These are phyloP conservation scores for Syngnathus typhle DNA, from an alignment of 2,113 vertebrate species.

Conservation along the genomic window DNA sequence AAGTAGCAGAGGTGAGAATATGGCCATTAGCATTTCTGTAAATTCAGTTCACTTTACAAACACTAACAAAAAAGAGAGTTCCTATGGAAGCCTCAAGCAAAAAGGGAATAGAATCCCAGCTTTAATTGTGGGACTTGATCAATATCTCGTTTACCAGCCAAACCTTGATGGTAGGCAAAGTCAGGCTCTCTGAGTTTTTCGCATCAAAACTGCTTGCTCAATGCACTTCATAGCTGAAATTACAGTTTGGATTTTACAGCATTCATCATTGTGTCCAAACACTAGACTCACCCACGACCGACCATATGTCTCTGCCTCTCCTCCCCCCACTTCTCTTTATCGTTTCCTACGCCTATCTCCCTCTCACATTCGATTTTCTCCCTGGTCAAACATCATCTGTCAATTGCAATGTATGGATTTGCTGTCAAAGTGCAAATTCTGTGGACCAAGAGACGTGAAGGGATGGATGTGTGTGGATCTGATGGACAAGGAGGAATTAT, in stretches of 20 bases:
- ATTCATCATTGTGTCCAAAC: constrained; percentile 30
- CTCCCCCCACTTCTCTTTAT: constrained; percentile 18
- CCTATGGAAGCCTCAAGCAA: neutral
- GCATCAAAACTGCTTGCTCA: constrained; percentile 16
- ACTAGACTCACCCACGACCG: constrained; percentile 2
- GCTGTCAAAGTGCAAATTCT: constrained; percentile 45
- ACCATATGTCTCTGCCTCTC: constrained; percentile 14
- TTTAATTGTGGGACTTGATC: constrained; percentile 26
- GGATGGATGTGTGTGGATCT: constrained; percentile 9
- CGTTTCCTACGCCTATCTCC: constrained; percentile 19
- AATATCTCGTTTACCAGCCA: constrained; percentile 32
- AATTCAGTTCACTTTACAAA: neutral
- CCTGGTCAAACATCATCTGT: constrained; percentile 51
- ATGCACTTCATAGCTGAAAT: constrained; percentile 34
- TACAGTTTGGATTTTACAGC: constrained; percentile 33
- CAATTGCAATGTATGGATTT: constrained; percentile 58
- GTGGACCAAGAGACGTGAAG: constrained; percentile 36
- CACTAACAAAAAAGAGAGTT: neutral
- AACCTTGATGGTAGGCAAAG: constrained; percentile 20
- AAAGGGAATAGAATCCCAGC: neutral
- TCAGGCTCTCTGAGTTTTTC: constrained; percentile 21
- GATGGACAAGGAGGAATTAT: neutral
- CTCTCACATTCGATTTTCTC: constrained; percentile 49
- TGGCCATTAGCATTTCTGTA: constrained; percentile 8
- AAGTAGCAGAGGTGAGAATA: constrained; percentile 17